Evolutionary conservation across 2,797 vertebrate species (phyloP), one percentile per base, ranked within the genome.

Genomic region (Chaenodraco wilsoni): DNA sequence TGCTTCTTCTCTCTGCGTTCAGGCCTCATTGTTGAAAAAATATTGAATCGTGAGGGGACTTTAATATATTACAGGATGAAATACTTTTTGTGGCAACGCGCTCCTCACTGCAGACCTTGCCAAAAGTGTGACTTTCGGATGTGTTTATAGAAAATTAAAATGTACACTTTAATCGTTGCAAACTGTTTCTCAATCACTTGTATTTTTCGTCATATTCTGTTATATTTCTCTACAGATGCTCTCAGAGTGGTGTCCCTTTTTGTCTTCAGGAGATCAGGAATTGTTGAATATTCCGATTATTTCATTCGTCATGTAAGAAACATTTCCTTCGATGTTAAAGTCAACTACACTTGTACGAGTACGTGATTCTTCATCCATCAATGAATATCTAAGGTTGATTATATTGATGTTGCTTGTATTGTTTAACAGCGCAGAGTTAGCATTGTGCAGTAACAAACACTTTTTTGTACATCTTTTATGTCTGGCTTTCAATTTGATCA

Each of bases 111-210:
- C 48, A 44, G 51, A 6, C 50, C 81, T 2, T 0, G 21, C 37
- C 70, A 37, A 54, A 80, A 74, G 11, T 7, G n/a, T 45, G 16
- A 31, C 54, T 49, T 43, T 9, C 12, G 46, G 51, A 44, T 15
- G 2, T 17, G 2, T 33, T 44, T 17, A 4, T 50, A 7, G 37
- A 19, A 68, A 60, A 11, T n/a, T 13, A 10, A 48, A 54, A 68
- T 27, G 27, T 27, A 27, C 27, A 27, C 27, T 48, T 21, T 1
- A 65, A 49, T 59, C 15, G 31, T 61, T 31, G 12, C 16, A 46
- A 31, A 10, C 17, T 3, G 3, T 41, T 31, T 31, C 31, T 65
- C 13, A 12, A 21, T 43, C 23, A 41, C 13, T 69, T 14, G 52
- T 17, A 23, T 43, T 11, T 6, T 44, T 31, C 48, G n/a, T 31